Conservation (phyloP, 2,888 invertebrate species). For the Acanthopleura granulata region DNA sequence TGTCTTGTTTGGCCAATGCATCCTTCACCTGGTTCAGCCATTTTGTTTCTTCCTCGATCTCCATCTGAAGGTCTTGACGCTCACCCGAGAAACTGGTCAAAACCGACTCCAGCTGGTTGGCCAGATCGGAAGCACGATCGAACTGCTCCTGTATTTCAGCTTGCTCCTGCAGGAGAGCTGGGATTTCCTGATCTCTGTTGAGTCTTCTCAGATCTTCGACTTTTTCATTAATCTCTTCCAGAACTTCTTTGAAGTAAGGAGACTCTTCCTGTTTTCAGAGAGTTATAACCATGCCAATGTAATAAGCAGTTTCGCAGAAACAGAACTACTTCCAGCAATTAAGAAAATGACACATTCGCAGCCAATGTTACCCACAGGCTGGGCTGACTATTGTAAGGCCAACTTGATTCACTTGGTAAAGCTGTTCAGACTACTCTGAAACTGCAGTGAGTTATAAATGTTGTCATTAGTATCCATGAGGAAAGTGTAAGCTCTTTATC, state of each 20-base stretch:
- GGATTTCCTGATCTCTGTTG: constrained; percentile 80
- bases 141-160: constrained; percentile 74
- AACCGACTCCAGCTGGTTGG: constrained; percentile 81
- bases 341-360: no score
- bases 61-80: constrained; percentile 54
- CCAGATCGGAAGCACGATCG: constrained; percentile 79
- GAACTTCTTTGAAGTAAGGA: constrained; percentile 81
- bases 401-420: no score
- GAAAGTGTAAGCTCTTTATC: no score
- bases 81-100: constrained; percentile 78
- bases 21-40: constrained; percentile 59
- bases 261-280: constrained; percentile 76
- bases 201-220: constrained; percentile 83
- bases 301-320: no score
- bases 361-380: no score
- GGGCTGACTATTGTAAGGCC: no score
- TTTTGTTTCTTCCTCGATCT: constrained; percentile 55
- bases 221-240: constrained; percentile 84
- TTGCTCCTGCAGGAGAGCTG: constrained; percentile 66
- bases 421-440: no score
- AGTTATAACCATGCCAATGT: background rate
- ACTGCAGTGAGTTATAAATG: no score
- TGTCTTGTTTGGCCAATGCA: constrained; percentile 57
- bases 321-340: no score
- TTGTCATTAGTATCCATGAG: no score